Evolutionary conservation across 2,113 vertebrate species (phyloP), one percentile per base, ranked within the genome.

Genomic region (Siniperca knerii): DNA sequence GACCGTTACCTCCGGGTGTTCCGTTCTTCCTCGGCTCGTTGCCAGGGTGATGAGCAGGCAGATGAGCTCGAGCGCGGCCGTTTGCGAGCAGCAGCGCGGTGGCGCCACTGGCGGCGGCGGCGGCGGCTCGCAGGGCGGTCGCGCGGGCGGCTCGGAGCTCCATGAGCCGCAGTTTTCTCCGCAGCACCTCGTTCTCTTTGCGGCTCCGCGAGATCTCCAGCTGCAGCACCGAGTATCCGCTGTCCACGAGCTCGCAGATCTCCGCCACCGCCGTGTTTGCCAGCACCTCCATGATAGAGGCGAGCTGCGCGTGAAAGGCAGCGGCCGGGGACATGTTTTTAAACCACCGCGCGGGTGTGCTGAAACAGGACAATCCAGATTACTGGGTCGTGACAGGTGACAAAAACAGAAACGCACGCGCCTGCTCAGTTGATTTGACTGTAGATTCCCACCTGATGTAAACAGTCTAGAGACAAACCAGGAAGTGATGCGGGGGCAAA

Each of bases 221-320:
- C 81, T 90, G 94, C 73, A 95, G 73, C 77, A 84, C 75, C 80
- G 92, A 58, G 79, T 93, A 92, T 0, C 91, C 87, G 73, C 81
- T 70, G 68, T 95, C 93, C 81, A 95, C 92, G 2, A 95, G 89
- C 84, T 87, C 90, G 69, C 93, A 93, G 80, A 95, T 94, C 81
- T 95, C 92, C 67, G 93, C 89, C 86, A 95, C 92, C 37, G 94
- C 94, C 33, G 93, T 78, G 84, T 92, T 92, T 3, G 93, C 92
- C 73, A 95, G 83, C 1, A 82, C 87, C 89, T 95, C 94, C 94
- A 95, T 90, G 57, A 95, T 93, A 87, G 92, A 90, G 42, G 89
- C 89, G 40, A 95, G 89, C 75, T 94, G 94, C 35, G 86, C 50
- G 82, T 92, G 94, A 48, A 95, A 86, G 18, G 84, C 70, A 2